These are phyloP conservation scores for Autographa pulchrina DNA, from an alignment of 2,888 invertebrate genomes.

Conservation along the genomic window DNA sequence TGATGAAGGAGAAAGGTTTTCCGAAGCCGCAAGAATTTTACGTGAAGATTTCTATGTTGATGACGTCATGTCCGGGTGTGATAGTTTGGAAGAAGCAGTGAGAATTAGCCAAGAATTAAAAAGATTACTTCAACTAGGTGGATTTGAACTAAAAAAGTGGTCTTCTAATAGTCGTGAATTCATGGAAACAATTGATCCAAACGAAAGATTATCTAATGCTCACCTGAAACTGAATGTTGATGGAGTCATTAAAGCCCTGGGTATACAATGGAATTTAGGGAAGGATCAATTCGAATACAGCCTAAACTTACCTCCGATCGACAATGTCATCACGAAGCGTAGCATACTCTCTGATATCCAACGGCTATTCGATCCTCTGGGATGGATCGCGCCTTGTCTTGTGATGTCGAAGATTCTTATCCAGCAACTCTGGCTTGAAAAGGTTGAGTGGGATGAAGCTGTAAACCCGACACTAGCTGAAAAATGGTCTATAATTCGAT, in stretches of 20 bases:
- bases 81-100: conserved; percentile 8
- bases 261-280: conserved; percentile 18
- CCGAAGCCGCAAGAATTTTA: conserved; percentile 14
- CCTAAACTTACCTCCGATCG: background rate
- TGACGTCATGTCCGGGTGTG: conserved; percentile 15
- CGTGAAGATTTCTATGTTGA: conserved; percentile 13
- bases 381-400: conserved; percentile 35
- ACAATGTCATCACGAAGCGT: conserved; percentile 23
- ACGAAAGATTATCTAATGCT: conserved; percentile 6
- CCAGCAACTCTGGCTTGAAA: conserved; percentile 40
- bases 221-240: conserved; percentile 8
- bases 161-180: conserved; percentile 16
- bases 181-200: conserved; percentile 8
- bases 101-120: conserved; percentile 6
- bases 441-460: conserved; percentile 37
- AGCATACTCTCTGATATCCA: conserved; percentile 32
- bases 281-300: conserved; percentile 17
- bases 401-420: conserved; percentile 37
- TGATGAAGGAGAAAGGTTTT: conserved; percentile 24
- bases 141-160: conserved; percentile 19
- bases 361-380: conserved; percentile 37
- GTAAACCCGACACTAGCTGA: conserved; percentile 14
- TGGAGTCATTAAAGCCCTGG: conserved; percentile 9
- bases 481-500: conserved; percentile 29
- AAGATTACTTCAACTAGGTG: background rate